Evolutionary conservation across 2,113 vertebrate genomes (phyloP).

Genomic region (Nyctereutes procyonoides): DNA sequence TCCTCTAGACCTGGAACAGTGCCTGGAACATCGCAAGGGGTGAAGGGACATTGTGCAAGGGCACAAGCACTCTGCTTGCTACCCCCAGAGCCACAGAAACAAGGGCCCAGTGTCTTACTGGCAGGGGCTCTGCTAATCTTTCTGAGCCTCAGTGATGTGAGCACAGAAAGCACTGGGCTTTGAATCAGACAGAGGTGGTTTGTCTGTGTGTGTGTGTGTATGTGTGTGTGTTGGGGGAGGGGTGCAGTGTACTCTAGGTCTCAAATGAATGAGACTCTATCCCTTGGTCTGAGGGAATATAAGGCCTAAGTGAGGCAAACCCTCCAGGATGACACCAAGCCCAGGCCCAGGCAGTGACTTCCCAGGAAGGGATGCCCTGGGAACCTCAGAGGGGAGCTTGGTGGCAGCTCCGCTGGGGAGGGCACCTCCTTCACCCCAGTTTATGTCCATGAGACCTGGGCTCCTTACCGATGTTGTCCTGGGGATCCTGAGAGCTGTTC

Average conservation of each 20-base stretch:
- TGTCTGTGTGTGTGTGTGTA: background rate
- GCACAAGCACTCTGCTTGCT: fast-evolving
- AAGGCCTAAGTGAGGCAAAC: background rate
- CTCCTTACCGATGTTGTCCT: background rate
- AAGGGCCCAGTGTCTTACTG: background rate
- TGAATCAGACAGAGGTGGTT: no score
- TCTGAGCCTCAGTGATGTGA: background rate
- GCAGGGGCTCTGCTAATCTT: background rate
- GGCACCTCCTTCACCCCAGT: no score
- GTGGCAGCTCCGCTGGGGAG: background rate
- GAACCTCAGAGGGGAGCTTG: background rate
- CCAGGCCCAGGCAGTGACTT: background rate
- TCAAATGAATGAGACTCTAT: background rate
- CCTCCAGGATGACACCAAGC: background rate
- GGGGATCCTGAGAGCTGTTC: background rate
- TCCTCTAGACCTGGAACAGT: background rate
- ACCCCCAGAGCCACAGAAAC: fast-evolving
- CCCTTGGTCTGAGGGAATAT: background rate
- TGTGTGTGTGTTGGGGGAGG: background rate
- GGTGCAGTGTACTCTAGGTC: background rate
- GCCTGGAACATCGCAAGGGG: fast-evolving
- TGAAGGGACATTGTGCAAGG: background rate
- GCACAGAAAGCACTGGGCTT: background rate
- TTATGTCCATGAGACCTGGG: background rate
- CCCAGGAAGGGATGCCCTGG: background rate